Percentiles rank a stretch among this genome's conserved stretches.
These are phyloP conservation scores for Eptesicus fuscus DNA, from an alignment of 2,113 vertebrate genomes.

Conservation along the genomic window DNA sequence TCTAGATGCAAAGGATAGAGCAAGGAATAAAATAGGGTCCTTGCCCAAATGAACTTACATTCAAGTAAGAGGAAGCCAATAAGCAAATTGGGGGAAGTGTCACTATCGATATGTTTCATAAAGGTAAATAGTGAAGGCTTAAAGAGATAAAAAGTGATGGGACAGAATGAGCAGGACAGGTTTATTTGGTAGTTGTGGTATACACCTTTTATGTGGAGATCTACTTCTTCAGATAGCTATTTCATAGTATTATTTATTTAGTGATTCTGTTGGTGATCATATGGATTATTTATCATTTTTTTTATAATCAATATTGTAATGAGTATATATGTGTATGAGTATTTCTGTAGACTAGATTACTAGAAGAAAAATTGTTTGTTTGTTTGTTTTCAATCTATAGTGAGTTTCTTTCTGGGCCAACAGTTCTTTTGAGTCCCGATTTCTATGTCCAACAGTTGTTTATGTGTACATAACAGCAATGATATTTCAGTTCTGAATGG, in stretches of 20 bases:
- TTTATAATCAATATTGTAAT: neutral
- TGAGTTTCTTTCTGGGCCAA: too few species aligned
- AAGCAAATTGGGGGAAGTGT: neutral
- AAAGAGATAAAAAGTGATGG: neutral
- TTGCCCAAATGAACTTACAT: neutral
- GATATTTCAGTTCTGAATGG: too few species aligned
- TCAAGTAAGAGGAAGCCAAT: neutral
- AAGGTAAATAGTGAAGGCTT: neutral
- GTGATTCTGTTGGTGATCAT: neutral
- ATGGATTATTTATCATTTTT: neutral
- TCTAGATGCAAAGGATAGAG: neutral
- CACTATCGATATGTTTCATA: neutral
- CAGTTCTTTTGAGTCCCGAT: too few species aligned
- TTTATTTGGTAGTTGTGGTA: neutral
- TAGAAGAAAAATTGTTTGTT: neutral
- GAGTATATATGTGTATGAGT: neutral
- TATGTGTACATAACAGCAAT: too few species aligned
- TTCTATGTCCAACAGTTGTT: too few species aligned
- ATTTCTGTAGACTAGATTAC: conserved; percentile 12
- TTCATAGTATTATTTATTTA: neutral
- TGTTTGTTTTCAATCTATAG: too few species aligned
- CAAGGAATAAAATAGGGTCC: neutral
- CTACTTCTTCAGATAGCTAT: neutral
- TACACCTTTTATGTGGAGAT: neutral
- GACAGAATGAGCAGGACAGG: neutral